Conservation (phyloP, 2,113 vertebrate genomes). For the Dissostichus mawsoni region DNA sequence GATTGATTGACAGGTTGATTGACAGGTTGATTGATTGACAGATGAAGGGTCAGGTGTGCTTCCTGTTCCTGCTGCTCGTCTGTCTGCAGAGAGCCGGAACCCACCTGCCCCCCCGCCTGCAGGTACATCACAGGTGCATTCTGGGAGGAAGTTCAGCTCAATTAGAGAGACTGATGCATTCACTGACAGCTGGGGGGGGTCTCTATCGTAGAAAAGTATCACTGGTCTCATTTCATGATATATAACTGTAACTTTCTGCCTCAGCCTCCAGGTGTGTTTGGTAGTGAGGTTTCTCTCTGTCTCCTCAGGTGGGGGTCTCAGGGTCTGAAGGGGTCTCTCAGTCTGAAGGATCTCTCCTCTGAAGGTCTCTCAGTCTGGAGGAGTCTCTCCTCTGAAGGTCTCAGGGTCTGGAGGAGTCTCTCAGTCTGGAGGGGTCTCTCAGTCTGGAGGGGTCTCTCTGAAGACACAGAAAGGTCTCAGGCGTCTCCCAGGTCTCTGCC, state of each 20-base stretch:
- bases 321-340: no score
- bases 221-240: no score
- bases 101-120: conserved; percentile 19
- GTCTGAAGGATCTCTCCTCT: not conserved
- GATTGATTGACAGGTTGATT: no score
- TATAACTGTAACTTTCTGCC: no score
- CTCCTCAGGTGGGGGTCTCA: not conserved
- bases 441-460: not conserved
- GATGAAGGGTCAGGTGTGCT: conserved; percentile 45
- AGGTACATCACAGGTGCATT: conserved; percentile 54
- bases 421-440: no score
- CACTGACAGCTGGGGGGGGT: no score
- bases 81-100: conserved; percentile 21
- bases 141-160: not conserved
- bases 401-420: no score
- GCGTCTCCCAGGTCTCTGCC: conserved; percentile 72
- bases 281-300: not conserved
- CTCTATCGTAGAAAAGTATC: no score
- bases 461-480: not conserved
- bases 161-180: not conserved
- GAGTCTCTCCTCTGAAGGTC: no score
- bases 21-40: not conserved
- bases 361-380: no score
- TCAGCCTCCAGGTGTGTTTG: not conserved
- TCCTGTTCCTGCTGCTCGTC: conserved; percentile 30